These are phyloP conservation scores for Apis mellifera DNA, from an alignment of 1,140 invertebrate genomes.

Conservation along the genomic window Amel_HAv3.1 CM009944.2:5444001-5444500, in stretches of 20 bases:
- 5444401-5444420: slow-evolving; percentile 83
- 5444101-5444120: neutral
- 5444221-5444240: neutral
- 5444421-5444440: neutral
- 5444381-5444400: slow-evolving; percentile 95
- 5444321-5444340: slow-evolving; percentile 91
- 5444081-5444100: slow-evolving; percentile 4
- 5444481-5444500: slow-evolving; percentile 92
- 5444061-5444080: neutral
- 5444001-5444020: too few species aligned
- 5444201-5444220: neutral
- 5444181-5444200: neutral
- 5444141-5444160: neutral
- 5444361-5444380: slow-evolving; percentile 87
- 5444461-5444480: slow-evolving; percentile 81
- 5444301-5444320: slow-evolving; percentile 95
- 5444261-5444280: slow-evolving; percentile 1
- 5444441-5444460: neutral
- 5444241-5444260: slow-evolving; percentile 31
- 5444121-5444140: neutral
- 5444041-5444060: slow-evolving; percentile 35
- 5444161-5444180: neutral
- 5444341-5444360: slow-evolving; percentile 96
- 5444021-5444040: neutral
- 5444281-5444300: slow-evolving; percentile 81